phyloP scores from a whole-genome alignment of 2,888 invertebrate species.

The Pandemis cinnamomeana region DNA sequence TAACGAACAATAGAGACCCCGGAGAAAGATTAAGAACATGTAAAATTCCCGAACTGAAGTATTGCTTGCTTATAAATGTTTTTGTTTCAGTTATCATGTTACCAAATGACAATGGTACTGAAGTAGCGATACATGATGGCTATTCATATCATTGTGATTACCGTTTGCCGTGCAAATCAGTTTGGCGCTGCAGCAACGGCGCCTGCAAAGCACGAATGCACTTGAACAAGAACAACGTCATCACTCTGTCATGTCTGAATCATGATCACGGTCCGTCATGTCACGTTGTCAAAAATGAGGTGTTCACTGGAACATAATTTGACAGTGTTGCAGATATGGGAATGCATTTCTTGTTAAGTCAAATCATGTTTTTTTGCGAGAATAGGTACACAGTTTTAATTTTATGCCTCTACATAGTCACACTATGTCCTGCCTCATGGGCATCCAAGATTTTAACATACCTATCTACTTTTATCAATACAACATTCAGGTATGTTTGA shows the following conservation, averaged over 20 bases:
- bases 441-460: no score
- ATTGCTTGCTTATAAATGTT: not conserved
- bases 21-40: no score
- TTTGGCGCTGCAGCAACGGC: slow-evolving; percentile 22
- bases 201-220: slow-evolving; percentile 21
- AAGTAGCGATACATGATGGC: slow-evolving; percentile 14
- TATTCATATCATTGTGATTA: slow-evolving; percentile 21
- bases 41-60: no score
- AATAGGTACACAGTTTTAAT: no score
- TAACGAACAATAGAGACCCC: no score
- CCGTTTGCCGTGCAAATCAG: not conserved
- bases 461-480: no score
- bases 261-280: slow-evolving; percentile 24
- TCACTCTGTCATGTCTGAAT: slow-evolving; percentile 3
- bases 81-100: slow-evolving; percentile 24
- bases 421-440: no score
- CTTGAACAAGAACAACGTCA: not conserved
- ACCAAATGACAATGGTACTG: not conserved
- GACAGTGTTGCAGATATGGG: not conserved
- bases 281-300: not conserved
- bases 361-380: no score
- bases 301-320: not conserved
- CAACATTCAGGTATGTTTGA: no score
- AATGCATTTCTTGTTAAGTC: no score
- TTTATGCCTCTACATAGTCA: no score